Conservation (phyloP, 2,113 vertebrate genomes). For the Sarotherodon lohbergeri region DNA sequence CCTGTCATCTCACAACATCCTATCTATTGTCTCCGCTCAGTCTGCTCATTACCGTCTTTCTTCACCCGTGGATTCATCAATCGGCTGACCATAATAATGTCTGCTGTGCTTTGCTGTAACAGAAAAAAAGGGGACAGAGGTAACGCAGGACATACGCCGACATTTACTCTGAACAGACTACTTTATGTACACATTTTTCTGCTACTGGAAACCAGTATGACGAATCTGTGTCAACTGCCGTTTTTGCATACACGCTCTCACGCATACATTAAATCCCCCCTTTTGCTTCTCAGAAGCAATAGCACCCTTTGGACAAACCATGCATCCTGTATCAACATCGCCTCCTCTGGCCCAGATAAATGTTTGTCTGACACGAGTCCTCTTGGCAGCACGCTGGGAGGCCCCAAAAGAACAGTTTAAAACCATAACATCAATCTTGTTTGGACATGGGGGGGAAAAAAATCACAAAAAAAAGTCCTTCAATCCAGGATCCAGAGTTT, state of each 20-base stretch:
- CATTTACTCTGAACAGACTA: conserved; percentile 30
- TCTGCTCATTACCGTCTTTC: conserved; percentile 11
- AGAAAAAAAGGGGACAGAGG: conserved; percentile 11
- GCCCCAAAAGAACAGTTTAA: neutral
- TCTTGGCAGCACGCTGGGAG: neutral
- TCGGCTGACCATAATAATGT: conserved; percentile 15
- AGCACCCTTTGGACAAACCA: conserved; percentile 50
- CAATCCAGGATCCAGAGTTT: conserved; percentile 38
- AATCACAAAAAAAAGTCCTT: conserved; percentile 23
- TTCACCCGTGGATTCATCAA: conserved; percentile 29
- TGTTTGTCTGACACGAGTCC: neutral
- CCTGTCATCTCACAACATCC: conserved; percentile 11
- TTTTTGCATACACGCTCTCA: neutral
- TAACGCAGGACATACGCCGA: conserved; percentile 28
- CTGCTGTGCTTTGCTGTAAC: conserved; percentile 22
- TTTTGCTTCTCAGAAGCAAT: conserved; percentile 96
- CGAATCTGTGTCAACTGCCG: conserved; percentile 31
- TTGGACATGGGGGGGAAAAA: neutral
- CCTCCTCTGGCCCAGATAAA: conserved; percentile 38
- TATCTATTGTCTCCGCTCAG: conserved; percentile 4
- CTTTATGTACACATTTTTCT: conserved; percentile 65
- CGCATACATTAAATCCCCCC: conserved; percentile 16
- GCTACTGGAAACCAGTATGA: conserved; percentile 57
- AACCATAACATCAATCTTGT: neutral
- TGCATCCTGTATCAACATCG: conserved; percentile 25